Percentiles rank a stretch among this genome's conserved stretches.
phyloP scores from a whole-genome alignment of 2,888 invertebrate species.

The Eubasilissa splendida region DNA sequence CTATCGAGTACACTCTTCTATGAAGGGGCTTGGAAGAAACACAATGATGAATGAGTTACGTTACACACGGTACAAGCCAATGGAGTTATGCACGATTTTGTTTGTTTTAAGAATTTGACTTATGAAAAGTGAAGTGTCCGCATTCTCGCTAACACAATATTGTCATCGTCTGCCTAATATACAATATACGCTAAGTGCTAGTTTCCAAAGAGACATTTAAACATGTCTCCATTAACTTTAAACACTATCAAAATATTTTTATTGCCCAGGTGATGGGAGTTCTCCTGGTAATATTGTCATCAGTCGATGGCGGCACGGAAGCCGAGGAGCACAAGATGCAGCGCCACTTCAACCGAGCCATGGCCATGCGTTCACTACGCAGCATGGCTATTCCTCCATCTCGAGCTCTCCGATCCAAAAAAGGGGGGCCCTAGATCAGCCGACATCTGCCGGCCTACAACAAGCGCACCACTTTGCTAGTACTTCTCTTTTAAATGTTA shows the following conservation, averaged over 20 bases:
- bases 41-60: too few relatives aligned
- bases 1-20: too few relatives aligned
- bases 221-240: too few relatives aligned
- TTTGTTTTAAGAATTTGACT: too few relatives aligned
- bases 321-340: conserved; percentile 79
- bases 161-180: too few relatives aligned
- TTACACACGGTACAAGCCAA: too few relatives aligned
- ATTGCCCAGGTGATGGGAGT: conserved; percentile 81
- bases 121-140: too few relatives aligned
- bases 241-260: neutral
- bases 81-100: too few relatives aligned
- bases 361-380: conserved; percentile 89
- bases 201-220: too few relatives aligned
- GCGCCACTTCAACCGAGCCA: conserved; percentile 89
- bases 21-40: too few relatives aligned
- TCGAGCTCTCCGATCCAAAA: conserved; percentile 65
- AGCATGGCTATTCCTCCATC: conserved; percentile 69
- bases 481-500: conserved; percentile 54
- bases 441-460: neutral
- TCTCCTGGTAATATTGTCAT: conserved; percentile 86
- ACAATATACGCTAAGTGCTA: too few relatives aligned
- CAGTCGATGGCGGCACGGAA: conserved; percentile 75
- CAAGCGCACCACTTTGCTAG: conserved; percentile 55
- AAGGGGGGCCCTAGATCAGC: conserved; percentile 66
- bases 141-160: too few relatives aligned